A percentile compares a stretch with the other conserved stretches of the same genome.
Evolutionary conservation across 2,888 invertebrate species (phyloP).

Genomic region (Agrochola lota): DNA sequence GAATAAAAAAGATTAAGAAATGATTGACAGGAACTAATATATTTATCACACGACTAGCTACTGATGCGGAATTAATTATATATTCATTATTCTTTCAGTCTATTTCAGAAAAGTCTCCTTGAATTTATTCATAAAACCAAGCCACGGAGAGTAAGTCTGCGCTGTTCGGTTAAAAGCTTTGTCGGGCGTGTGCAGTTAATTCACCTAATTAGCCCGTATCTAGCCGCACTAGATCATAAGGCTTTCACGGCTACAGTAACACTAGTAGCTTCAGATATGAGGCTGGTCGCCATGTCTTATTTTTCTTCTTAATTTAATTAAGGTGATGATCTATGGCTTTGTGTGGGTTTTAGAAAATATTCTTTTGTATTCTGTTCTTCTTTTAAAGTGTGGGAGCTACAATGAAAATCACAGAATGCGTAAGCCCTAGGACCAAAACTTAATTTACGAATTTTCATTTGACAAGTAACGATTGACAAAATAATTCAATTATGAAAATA

Average conservation of each 20-base stretch:
- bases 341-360: background rate
- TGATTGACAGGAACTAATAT: background rate
- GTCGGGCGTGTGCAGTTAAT: slow-evolving; percentile 54
- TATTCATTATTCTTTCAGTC: background rate
- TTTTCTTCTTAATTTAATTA: background rate
- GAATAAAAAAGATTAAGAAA: background rate
- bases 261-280: background rate
- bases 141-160: slow-evolving; percentile 10
- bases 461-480: too few relatives aligned
- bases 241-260: slow-evolving; percentile 23
- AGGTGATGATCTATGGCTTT: background rate
- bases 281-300: background rate
- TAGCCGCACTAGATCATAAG: slow-evolving; percentile 38
- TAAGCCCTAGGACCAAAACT: background rate
- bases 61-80: background rate
- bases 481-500: too few relatives aligned
- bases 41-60: background rate
- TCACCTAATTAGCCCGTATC: slow-evolving; percentile 47
- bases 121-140: slow-evolving; percentile 17
- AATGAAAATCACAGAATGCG: background rate
- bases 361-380: background rate
- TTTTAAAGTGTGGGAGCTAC: background rate
- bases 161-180: slow-evolving; percentile 46
- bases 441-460: too few relatives aligned
- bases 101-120: slow-evolving; percentile 13